Evolutionary conservation across 2,113 vertebrate species (phyloP), one percentile per base, ranked within the genome.

Genomic region (Phalacrocorax aristotelis): DNA sequence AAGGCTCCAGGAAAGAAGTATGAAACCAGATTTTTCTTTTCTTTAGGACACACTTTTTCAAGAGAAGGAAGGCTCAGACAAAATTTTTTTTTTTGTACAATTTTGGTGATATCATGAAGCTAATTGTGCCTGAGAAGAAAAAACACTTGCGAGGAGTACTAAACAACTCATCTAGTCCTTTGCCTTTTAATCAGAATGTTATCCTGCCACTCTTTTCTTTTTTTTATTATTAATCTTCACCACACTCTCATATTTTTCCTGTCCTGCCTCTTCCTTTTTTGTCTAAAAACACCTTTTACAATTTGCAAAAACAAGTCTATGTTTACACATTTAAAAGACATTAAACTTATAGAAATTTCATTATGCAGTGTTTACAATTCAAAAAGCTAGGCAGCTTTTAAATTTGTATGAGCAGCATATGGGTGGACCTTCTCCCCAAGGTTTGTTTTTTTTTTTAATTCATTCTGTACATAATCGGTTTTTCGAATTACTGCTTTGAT

Each of bases 331-430:
- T 95, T 93, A 76, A 96, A 94, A 96, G 66, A 69, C 91, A 91
- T 94, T 92, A 96, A 91, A 93, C 74, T 95, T 94, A 91, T 3
- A 92, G 93, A 93, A 91, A 95, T 97, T 92, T 95, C 85, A 94
- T 96, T 93, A 94, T 79, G 83, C 55, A 15, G 21, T 95, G 81
- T 82, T 97, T 93, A 91, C 52, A 77, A 96, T 97, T 95, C 93
- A 93, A 95, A 92, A 89, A 86, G 36, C 77, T 51, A 88, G 48
- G 38, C 64, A 83, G 55, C 25, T 94, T 96, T 97, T 95, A 96
- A 97, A 96, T 96, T 95, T 95, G 70, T 81, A 96, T 97, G 96
- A 97, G 77, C 68, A 93, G 66, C 86, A 76, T 81, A 95, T 83
- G 44, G 85, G 60, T 93, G 90, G 91, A 95, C 60, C 52, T 89